Conservation (phyloP, 2,797 vertebrate genomes). For the Peromyscus eremicus region DNA sequence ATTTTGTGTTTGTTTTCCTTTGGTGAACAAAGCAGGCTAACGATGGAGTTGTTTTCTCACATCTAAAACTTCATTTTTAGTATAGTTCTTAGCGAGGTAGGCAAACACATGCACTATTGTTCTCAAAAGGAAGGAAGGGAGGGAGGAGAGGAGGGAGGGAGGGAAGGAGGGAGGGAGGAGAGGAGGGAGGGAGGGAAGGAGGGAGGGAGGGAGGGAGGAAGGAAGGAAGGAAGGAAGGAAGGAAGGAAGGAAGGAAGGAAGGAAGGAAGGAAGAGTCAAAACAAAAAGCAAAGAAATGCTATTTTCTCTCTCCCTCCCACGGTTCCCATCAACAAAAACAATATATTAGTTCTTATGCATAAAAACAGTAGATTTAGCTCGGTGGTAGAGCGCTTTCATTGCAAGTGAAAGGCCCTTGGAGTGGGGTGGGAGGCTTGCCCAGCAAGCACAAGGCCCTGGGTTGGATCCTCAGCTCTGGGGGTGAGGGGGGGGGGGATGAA, state of each 20-base stretch:
- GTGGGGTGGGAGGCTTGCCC: too few relatives aligned
- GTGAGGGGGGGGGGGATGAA: too few relatives aligned
- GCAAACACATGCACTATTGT: neutral
- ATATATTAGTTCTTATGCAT: conserved; percentile 1
- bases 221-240: neutral
- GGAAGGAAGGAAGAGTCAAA: neutral
- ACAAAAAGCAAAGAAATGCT: neutral
- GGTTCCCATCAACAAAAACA: conserved; percentile 49
- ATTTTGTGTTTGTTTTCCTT: conserved; percentile 54
- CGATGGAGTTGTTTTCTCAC: neutral
- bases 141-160: too few relatives aligned
- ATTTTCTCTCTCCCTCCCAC: conserved; percentile 39
- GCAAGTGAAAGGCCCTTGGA: too few relatives aligned
- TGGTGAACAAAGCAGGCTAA: neutral
- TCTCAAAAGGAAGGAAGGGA: neutral
- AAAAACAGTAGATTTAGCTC: neutral
- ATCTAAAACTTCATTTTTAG: conserved; percentile 2
- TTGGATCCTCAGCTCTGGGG: too few relatives aligned
- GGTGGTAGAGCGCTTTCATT: too few relatives aligned
- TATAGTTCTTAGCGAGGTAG: conserved; percentile 31
- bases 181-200: neutral
- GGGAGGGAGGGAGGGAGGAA: rapidly evolving
- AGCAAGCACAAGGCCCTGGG: too few relatives aligned
- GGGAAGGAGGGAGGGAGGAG: neutral
- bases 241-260: neutral